Percentiles rank a stretch among this genome's conserved stretches.
Conservation (phyloP, 2,113 vertebrate genomes). For the Oophaga pumilio region DNA sequence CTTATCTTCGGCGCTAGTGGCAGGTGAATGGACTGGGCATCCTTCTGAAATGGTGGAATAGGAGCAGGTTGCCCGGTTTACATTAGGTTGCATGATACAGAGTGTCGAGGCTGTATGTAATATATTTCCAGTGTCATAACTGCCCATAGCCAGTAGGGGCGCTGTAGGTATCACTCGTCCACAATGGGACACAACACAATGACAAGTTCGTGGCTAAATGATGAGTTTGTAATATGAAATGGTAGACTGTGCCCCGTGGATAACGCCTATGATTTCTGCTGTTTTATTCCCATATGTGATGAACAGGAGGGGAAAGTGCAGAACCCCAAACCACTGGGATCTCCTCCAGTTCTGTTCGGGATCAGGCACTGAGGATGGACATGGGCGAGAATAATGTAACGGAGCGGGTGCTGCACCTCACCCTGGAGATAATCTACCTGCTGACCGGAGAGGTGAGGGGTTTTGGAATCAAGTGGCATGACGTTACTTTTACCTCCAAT, state of each 20-base stretch:
- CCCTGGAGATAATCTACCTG: slow-evolving; percentile 30
- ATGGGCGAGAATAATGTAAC: background rate
- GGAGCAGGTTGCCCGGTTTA: background rate
- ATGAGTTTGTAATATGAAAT: background rate
- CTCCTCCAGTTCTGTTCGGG: background rate
- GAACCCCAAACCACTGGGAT: background rate
- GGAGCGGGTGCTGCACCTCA: slow-evolving; percentile 1
- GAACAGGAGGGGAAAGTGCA: background rate
- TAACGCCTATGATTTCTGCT: background rate
- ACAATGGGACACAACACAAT: background rate
- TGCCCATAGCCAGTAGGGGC: background rate
- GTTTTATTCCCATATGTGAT: background rate
- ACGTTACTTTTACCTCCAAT: too few relatives aligned
- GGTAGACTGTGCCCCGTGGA: background rate
- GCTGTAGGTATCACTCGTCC: background rate
- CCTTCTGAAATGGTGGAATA: background rate
- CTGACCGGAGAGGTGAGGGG: slow-evolving; percentile 24
- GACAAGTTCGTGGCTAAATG: background rate
- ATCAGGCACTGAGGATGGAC: background rate
- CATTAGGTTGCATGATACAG: background rate
- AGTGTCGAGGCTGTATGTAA: background rate
- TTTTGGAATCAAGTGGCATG: background rate
- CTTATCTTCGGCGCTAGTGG: background rate
- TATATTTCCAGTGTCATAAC: background rate
- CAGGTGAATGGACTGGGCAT: background rate